phyloP scores from a whole-genome alignment of 2,797 vertebrate species.

The Crenichthys baileyi region DNA sequence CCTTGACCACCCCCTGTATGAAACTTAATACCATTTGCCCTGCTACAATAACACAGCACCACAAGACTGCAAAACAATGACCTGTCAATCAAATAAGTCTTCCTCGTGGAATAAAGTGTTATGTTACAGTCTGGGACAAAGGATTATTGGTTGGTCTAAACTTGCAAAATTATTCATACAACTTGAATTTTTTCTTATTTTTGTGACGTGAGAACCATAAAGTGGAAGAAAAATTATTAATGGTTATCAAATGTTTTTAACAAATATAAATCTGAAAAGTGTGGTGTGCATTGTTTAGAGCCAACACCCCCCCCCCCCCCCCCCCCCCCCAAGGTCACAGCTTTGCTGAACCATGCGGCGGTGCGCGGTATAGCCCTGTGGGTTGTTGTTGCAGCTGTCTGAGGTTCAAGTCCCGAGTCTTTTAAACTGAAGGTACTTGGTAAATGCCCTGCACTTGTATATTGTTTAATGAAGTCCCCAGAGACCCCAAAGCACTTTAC shows the following conservation, averaged over 20 bases:
- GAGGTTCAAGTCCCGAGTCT: background rate
- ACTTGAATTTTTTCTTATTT: background rate
- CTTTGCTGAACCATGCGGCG: too few relatives aligned
- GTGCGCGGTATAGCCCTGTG: background rate
- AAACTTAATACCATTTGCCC: conserved; percentile 70
- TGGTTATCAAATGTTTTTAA: background rate
- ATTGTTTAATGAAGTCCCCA: too few relatives aligned
- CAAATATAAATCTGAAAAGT: background rate
- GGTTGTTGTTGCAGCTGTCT: background rate
- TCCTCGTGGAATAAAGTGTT: conserved; percentile 26
- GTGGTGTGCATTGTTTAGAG: background rate
- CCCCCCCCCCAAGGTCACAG: too few relatives aligned
- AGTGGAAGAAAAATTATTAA: background rate
- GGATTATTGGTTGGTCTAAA: background rate
- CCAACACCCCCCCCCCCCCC: too few relatives aligned
- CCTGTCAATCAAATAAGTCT: conserved; percentile 65
- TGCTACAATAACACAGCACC: conserved; percentile 72
- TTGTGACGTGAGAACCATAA: background rate
- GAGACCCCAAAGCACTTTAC: too few relatives aligned
- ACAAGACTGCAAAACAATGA: conserved; percentile 67
- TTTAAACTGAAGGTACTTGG: too few relatives aligned
- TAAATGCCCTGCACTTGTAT: too few relatives aligned
- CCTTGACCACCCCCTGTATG: conserved; percentile 60
- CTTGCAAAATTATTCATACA: background rate
- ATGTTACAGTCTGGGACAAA: conserved; percentile 7